Evolutionary conservation across 2,797 vertebrate species (phyloP).

Genomic region (Arnoldichthys spilopterus): DNA sequence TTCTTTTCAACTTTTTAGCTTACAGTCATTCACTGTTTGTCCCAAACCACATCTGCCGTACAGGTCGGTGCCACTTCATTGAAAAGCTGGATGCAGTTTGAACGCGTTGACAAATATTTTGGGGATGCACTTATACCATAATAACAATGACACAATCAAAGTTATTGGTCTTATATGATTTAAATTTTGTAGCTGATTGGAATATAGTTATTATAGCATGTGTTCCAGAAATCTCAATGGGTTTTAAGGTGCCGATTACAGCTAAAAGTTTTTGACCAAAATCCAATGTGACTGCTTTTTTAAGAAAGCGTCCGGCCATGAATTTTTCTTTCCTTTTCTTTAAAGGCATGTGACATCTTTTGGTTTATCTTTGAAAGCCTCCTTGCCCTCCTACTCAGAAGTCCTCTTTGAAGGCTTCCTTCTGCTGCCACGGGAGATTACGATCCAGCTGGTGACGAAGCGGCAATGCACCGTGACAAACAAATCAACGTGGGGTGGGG

Average conservation of each 20-base stretch:
- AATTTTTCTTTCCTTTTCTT: slow-evolving; percentile 44
- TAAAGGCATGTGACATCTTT: slow-evolving; percentile 43
- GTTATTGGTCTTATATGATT: too few species aligned
- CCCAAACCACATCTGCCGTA: too few species aligned
- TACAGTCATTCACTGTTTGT: too few species aligned
- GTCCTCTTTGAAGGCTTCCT: slow-evolving; percentile 48
- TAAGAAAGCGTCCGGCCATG: slow-evolving; percentile 32
- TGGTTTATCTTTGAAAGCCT: slow-evolving; percentile 52
- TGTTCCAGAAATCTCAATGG: too few species aligned
- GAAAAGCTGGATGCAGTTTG: too few species aligned
- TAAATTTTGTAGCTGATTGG: too few species aligned
- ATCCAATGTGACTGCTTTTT: slow-evolving; percentile 39
- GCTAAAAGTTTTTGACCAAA: slow-evolving; percentile 18
- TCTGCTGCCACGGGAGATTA: slow-evolving; percentile 54
- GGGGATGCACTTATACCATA: too few species aligned
- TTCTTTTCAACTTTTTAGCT: too few species aligned
- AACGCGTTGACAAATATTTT: too few species aligned
- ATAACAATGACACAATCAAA: too few species aligned
- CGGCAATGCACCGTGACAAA: slow-evolving; percentile 56
- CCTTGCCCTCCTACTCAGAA: slow-evolving; percentile 37
- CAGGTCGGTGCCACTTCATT: too few species aligned
- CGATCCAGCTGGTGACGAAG: slow-evolving; percentile 48
- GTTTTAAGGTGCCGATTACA: slow-evolving; percentile 10
- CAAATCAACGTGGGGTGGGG: slow-evolving; percentile 54
- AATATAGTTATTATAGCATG: too few species aligned